Evolutionary conservation across 2,113 vertebrate species (phyloP).

Genomic region (Alligator mississippiensis): DNA sequence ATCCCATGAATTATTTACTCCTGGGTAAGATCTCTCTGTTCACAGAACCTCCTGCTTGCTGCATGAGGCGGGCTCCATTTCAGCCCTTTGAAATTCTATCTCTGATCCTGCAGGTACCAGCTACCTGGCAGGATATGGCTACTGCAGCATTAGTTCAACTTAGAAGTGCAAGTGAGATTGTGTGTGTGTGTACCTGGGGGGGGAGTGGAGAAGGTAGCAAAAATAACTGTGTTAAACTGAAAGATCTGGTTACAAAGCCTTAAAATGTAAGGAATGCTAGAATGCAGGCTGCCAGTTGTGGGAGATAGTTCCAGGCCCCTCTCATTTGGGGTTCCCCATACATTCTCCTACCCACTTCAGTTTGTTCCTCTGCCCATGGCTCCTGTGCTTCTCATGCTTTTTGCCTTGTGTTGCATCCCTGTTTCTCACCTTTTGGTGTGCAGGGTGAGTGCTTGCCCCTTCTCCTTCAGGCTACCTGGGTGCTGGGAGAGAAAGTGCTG

Average conservation of each 20-base stretch:
- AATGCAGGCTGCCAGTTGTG: neutral
- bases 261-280: neutral
- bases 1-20: constrained; percentile 72
- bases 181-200: too few relatives aligned
- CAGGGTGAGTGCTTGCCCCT: neutral
- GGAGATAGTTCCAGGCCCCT: too few relatives aligned
- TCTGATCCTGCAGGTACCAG: neutral
- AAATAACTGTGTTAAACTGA: neutral
- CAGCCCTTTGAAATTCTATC: constrained; percentile 67
- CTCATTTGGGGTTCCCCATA: too few relatives aligned
- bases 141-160: neutral
- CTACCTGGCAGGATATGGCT: neutral
- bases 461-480: neutral
- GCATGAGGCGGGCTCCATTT: constrained; percentile 53
- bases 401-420: neutral
- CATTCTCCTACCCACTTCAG: neutral
- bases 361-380: neutral
- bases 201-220: neutral
- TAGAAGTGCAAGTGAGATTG: neutral
- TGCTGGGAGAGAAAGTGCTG: too few relatives aligned
- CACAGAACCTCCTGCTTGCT: neutral
- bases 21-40: neutral
- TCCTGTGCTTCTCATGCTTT: neutral
- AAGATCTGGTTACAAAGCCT: neutral
- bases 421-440: neutral